phyloP scores from a whole-genome alignment of 2,888 invertebrate genomes.

The Thereva unica region DNA sequence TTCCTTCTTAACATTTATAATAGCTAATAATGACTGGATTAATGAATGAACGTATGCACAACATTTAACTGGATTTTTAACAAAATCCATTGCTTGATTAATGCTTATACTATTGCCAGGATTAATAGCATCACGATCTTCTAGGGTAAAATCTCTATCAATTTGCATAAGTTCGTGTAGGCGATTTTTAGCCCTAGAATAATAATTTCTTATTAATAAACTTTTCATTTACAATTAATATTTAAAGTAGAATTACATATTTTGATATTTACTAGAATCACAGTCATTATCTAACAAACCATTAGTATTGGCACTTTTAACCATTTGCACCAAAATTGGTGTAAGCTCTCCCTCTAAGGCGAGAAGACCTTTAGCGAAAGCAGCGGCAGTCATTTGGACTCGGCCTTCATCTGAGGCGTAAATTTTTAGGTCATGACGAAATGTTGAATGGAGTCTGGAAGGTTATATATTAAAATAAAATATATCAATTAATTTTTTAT shows the following conservation, averaged over 20 bases:
- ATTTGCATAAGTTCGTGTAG: constrained; percentile 91
- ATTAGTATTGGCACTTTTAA: constrained; percentile 98
- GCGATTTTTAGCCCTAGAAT: constrained; percentile 86
- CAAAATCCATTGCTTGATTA: constrained; percentile 87
- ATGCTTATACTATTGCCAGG: constrained; percentile 93
- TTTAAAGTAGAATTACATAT: constrained; percentile 68
- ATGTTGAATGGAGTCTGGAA: constrained; percentile 87
- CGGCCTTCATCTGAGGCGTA: constrained; percentile 99
- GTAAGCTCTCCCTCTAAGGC: constrained; percentile 98
- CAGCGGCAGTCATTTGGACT: constrained; percentile 99
- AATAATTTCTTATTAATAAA: constrained; percentile 9
- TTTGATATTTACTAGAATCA: constrained; percentile 93
- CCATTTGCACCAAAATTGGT: constrained; percentile 99
- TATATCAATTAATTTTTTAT: too few relatives aligned
- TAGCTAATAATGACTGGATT: constrained; percentile 82
- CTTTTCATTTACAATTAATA: not conserved
- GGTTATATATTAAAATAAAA: not conserved
- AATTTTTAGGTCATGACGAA: constrained; percentile 98
- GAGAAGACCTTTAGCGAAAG: constrained; percentile 96
- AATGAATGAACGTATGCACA: constrained; percentile 88
- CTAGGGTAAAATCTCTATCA: constrained; percentile 81
- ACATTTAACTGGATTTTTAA: constrained; percentile 92
- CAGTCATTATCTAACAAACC: constrained; percentile 97
- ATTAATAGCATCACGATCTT: constrained; percentile 86
- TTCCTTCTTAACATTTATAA: constrained; percentile 83